Conservation (phyloP, 2,113 vertebrate species). For the Dipodomys ordii region DNA sequence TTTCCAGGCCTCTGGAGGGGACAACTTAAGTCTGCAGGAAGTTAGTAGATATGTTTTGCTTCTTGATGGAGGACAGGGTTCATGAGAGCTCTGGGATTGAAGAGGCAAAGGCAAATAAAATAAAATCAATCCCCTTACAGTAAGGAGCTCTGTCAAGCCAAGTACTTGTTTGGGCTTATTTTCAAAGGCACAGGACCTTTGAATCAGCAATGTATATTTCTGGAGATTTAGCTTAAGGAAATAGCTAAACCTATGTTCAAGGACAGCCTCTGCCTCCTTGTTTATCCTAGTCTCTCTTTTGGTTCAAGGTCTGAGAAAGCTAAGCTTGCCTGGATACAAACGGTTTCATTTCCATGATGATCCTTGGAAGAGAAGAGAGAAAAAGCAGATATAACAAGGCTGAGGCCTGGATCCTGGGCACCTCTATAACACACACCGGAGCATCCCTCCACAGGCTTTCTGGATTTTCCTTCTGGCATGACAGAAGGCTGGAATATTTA, state of each 20-base stretch:
- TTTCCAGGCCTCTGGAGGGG: neutral
- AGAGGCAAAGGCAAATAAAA: conserved; percentile 58
- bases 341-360: neutral
- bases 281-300: neutral
- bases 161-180: neutral
- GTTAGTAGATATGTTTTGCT: neutral
- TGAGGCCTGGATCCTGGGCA: neutral
- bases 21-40: neutral
- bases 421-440: neutral
- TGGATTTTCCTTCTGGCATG: neutral
- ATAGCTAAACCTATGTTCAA: neutral
- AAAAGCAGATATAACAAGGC: neutral
- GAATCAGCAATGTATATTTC: neutral
- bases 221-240: neutral
- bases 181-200: neutral
- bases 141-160: neutral
- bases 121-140: conserved; percentile 2
- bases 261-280: neutral
- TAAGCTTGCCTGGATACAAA: neutral
- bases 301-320: neutral
- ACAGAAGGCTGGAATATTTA: neutral
- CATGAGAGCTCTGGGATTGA: conserved; percentile 41
- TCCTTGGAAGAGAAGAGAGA: neutral
- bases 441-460: neutral
- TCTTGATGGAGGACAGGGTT: neutral